Evolutionary conservation across 2,797 vertebrate genomes (phyloP).

Genomic region (Darevskia nairensis): DNA sequence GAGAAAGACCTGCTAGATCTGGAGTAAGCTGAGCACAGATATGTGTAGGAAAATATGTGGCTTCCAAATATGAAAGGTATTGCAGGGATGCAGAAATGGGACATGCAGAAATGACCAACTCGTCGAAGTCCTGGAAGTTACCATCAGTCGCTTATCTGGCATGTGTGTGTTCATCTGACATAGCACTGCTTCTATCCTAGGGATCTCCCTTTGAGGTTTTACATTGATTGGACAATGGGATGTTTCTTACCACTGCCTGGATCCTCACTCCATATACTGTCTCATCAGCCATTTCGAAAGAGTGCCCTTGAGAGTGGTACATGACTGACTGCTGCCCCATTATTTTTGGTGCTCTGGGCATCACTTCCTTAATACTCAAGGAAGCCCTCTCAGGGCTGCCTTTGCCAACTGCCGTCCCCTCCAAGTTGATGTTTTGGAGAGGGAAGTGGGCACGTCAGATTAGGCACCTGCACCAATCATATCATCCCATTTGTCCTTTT

Average conservation of each 20-base stretch:
- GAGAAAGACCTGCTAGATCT: no score
- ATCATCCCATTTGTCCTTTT: background rate
- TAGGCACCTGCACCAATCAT: background rate
- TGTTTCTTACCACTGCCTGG: background rate
- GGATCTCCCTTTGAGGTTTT: background rate
- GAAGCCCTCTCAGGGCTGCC: background rate
- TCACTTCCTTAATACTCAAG: background rate
- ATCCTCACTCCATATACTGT: background rate
- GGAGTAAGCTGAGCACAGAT: no score
- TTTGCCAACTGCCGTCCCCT: background rate
- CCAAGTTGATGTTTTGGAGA: background rate
- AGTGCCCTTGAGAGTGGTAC: background rate
- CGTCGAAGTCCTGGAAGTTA: background rate
- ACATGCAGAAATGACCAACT: background rate
- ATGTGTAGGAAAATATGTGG: no score
- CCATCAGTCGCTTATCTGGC: no score
- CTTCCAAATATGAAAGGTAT: no score
- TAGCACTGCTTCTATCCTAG: no score
- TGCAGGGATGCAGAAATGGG: no score
- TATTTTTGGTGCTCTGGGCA: background rate
- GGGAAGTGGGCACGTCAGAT: no score
- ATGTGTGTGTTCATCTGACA: background rate
- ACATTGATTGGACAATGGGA: background rate
- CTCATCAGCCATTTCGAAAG: background rate
- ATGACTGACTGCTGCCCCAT: background rate